phyloP scores from a whole-genome alignment of 1,140 invertebrate genomes.

The Medauroidea extradentata region DNA sequence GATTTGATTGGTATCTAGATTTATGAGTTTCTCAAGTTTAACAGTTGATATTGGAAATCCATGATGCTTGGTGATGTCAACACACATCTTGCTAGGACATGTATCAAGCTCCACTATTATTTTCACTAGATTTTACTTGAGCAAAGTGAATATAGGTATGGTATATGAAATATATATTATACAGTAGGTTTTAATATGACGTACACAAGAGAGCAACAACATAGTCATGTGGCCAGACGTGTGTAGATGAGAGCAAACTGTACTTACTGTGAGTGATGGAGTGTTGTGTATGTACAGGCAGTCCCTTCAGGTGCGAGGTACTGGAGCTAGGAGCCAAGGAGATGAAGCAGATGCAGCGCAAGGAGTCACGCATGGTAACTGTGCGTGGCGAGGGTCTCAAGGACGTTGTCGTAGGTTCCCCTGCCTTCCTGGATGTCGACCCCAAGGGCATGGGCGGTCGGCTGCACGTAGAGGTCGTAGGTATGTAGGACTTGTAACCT shows the following conservation, averaged over 20 bases:
- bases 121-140: no score
- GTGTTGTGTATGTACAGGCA: constrained; percentile 57
- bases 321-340: constrained; percentile 42
- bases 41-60: no score
- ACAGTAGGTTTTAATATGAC: not conserved
- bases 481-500: not conserved
- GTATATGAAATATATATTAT: not conserved
- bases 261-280: not conserved
- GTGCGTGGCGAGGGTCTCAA: constrained; percentile 50
- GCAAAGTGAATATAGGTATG: no score
- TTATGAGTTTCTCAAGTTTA: no score
- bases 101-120: no score
- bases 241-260: no score
- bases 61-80: no score
- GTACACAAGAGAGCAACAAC: no score
- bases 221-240: no score
- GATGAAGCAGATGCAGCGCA: constrained; percentile 31
- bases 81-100: no score
- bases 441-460: constrained; percentile 42
- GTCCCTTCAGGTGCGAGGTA: constrained; percentile 75
- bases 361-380: constrained; percentile 27
- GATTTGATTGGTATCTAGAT: no score
- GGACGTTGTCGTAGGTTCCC: constrained; percentile 51
- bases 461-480: constrained; percentile 29
- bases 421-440: constrained; percentile 57